phyloP scores from a whole-genome alignment of 2,113 vertebrate genomes.

The Dolichotis patagonum region DNA sequence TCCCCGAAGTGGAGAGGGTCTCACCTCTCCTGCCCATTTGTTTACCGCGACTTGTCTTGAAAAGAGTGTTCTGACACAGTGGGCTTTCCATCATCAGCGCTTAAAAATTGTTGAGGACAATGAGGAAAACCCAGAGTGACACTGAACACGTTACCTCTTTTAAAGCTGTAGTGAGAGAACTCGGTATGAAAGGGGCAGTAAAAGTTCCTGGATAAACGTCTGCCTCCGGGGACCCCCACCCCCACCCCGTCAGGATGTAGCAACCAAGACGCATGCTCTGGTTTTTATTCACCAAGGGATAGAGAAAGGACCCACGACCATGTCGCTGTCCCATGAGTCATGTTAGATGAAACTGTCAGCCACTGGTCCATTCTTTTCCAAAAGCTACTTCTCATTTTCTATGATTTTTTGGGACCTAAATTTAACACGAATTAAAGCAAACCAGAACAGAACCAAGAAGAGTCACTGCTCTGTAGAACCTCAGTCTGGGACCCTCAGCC shows the following conservation, averaged over 20 bases:
- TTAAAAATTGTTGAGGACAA: background rate
- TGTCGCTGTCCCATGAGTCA: background rate
- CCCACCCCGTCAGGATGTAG: rapidly evolving
- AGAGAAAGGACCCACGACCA: background rate
- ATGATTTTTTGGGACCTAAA: background rate
- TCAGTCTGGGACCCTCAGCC: background rate
- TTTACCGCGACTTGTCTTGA: background rate
- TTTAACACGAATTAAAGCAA: background rate
- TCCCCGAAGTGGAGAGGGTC: background rate
- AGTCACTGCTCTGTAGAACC: background rate
- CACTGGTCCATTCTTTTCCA: conserved; percentile 4
- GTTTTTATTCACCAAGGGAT: background rate
- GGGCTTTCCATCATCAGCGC: background rate
- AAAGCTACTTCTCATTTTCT: background rate
- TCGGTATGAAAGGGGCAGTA: background rate
- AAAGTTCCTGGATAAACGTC: background rate
- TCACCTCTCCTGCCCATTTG: background rate
- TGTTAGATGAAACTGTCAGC: background rate
- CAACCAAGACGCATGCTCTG: background rate
- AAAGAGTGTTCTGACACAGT: background rate
- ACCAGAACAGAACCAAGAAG: background rate
- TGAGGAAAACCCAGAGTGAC: conserved; percentile 43
- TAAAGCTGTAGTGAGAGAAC: background rate
- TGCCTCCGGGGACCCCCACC: background rate
- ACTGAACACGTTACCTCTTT: background rate